Percentiles rank a stretch among this genome's conserved stretches.
Evolutionary conservation across 2,888 invertebrate genomes (phyloP).

Genomic region (Stratiomys singularior): DNA sequence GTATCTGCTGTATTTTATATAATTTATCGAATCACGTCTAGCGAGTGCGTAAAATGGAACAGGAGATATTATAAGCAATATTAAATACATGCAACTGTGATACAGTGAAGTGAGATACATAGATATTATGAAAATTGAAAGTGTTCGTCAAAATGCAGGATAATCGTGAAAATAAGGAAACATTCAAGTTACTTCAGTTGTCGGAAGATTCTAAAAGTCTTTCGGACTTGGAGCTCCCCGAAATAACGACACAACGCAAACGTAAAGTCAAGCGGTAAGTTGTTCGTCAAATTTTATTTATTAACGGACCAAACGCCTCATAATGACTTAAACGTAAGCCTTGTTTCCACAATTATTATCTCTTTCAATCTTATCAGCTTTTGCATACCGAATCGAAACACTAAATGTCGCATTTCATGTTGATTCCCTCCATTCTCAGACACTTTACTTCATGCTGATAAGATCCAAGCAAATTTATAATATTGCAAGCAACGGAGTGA

Average conservation of each 20-base stretch:
- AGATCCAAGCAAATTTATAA: neutral
- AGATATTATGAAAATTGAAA: slow-evolving; percentile 10
- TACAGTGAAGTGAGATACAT: slow-evolving; percentile 24
- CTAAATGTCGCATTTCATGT: neutral
- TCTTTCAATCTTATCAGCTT: slow-evolving; percentile 23
- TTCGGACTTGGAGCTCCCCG: slow-evolving; percentile 54
- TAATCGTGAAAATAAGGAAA: slow-evolving; percentile 68
- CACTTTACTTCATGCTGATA: neutral
- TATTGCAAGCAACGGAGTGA: neutral
- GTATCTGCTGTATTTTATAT: slow-evolving; percentile 21
- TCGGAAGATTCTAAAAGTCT: slow-evolving; percentile 69
- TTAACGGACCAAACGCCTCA: neutral
- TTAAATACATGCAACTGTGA: slow-evolving; percentile 31
- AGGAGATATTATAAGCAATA: neutral
- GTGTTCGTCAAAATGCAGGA: slow-evolving; percentile 25
- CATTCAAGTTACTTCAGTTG: slow-evolving; percentile 72
- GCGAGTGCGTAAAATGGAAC: neutral
- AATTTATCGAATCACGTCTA: neutral
- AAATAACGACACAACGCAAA: slow-evolving; percentile 51
- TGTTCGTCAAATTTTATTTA: neutral
- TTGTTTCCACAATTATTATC: neutral
- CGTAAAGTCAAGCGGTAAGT: slow-evolving; percentile 53
- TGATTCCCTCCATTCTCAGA: neutral
- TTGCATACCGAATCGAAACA: neutral
- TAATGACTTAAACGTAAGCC: neutral